Evolutionary conservation across 2,888 invertebrate species (phyloP).

Genomic region (Drosophila incognita): DNA sequence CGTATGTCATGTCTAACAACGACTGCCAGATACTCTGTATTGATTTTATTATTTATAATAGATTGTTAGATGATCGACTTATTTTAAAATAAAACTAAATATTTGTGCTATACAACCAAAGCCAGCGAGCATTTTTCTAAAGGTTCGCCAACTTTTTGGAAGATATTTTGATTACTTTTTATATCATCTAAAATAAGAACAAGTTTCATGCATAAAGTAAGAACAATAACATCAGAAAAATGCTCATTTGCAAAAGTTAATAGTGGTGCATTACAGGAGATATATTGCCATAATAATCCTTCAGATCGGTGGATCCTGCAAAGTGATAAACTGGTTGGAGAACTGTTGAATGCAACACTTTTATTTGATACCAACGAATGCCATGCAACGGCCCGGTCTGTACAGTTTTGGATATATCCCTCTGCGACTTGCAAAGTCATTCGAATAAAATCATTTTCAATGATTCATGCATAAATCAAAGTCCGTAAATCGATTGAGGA

Average conservation of each 20-base stretch:
- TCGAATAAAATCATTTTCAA: not conserved
- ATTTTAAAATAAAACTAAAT: not conserved
- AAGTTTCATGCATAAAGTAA: not conserved
- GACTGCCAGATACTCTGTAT: not conserved
- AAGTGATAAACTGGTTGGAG: not conserved
- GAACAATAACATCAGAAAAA: not conserved
- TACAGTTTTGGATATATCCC: not conserved
- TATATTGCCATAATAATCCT: not conserved
- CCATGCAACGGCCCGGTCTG: not conserved
- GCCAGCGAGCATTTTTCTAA: not conserved
- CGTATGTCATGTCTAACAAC: not conserved
- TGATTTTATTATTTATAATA: not conserved
- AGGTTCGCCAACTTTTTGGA: no score
- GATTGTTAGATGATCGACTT: rapidly evolving
- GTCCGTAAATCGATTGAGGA: not conserved
- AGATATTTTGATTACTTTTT: not conserved
- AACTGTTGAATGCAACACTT: not conserved
- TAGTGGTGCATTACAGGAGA: not conserved
- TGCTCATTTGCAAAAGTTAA: not conserved
- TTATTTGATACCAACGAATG: not conserved
- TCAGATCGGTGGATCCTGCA: not conserved
- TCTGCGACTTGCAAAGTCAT: not conserved
- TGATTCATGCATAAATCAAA: not conserved
- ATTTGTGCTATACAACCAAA: not conserved
- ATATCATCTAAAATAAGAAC: not conserved